phyloP scores from a whole-genome alignment of 2,797 vertebrate species.

The Gallinago solitaria region DNA sequence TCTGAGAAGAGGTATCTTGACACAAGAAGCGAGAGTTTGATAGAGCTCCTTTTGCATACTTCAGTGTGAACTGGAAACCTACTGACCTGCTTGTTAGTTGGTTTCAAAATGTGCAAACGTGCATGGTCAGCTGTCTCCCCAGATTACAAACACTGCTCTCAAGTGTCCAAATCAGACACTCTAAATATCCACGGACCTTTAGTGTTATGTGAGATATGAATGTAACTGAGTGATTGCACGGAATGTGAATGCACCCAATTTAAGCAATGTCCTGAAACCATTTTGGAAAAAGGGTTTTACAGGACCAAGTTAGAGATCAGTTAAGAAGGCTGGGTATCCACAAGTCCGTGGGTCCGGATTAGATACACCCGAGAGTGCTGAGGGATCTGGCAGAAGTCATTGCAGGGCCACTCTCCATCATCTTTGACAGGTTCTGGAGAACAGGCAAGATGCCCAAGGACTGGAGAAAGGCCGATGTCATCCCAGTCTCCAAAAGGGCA shows the following conservation, averaged over 20 bases:
- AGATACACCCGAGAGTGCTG: no score
- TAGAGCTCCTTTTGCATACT: background rate
- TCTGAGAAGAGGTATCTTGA: background rate
- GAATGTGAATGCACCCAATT: background rate
- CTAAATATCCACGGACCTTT: background rate
- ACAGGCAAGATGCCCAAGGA: no score
- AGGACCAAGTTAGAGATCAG: no score
- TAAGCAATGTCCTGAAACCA: background rate
- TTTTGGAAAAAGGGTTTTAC: background rate
- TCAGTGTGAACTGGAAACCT: background rate
- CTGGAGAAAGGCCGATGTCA: no score
- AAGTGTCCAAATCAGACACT: background rate
- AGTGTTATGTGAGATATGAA: background rate
- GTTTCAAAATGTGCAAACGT: background rate
- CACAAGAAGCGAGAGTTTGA: background rate
- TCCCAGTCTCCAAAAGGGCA: no score
- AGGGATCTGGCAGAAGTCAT: no score
- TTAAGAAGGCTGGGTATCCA: no score
- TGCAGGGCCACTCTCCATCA: no score
- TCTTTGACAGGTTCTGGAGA: no score
- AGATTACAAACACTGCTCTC: background rate
- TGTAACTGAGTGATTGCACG: background rate
- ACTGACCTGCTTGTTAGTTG: background rate
- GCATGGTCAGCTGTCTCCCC: background rate
- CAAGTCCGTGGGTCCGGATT: no score